Evolutionary conservation across 1,140 invertebrate genomes (phyloP).

Genomic region (Magallana angulata): DNA sequence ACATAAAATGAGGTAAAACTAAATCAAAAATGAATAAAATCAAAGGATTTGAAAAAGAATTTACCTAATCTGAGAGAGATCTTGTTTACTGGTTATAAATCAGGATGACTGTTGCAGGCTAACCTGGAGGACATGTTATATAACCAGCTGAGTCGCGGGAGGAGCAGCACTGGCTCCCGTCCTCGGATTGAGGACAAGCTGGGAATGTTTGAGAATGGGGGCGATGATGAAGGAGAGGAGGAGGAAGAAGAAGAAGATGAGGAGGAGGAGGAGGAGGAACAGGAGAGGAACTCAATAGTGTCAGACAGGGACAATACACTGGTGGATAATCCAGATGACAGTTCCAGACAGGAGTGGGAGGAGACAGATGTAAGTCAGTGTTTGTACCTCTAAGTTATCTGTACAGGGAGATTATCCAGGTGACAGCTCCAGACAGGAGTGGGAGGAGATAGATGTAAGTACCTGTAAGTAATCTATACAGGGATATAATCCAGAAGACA

Average conservation of each 20-base stretch:
- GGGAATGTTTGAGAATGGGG: constrained; percentile 69
- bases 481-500: constrained; percentile 29
- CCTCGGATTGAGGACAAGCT: constrained; percentile 74
- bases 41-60: too few relatives aligned
- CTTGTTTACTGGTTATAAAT: too few relatives aligned
- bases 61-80: too few relatives aligned
- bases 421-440: constrained; percentile 52
- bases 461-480: background rate
- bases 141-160: constrained; percentile 20
- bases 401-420: constrained; percentile 39
- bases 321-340: constrained; percentile 33
- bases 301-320: constrained; percentile 65
- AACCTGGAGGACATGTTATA: constrained; percentile 24
- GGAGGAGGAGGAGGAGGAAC: constrained; percentile 47
- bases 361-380: constrained; percentile 10
- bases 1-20: too few relatives aligned
- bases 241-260: constrained; percentile 45
- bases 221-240: constrained; percentile 56
- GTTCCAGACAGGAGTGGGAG: constrained; percentile 53
- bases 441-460: constrained; percentile 34
- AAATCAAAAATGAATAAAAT: too few relatives aligned
- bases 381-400: too few relatives aligned
- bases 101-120: background rate
- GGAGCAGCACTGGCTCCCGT: constrained; percentile 45
- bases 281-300: background rate